These are phyloP conservation scores for Miniopterus natalensis DNA, from an alignment of 2,113 vertebrate genomes.

Conservation along the genomic window DNA sequence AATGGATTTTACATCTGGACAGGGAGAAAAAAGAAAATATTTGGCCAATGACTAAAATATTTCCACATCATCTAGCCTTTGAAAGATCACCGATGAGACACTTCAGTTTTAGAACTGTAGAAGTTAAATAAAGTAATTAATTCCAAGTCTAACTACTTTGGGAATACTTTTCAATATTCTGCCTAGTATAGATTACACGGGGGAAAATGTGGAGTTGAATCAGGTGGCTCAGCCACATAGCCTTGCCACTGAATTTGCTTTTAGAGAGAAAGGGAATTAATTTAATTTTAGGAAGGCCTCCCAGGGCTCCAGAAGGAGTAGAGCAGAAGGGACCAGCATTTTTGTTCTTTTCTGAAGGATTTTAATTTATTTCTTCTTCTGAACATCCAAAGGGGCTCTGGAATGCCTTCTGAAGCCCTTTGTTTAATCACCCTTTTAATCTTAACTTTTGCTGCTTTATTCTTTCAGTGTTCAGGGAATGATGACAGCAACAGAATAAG, in stretches of 20 bases:
- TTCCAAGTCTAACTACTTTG: constrained; percentile 72
- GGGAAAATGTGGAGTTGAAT: constrained; percentile 64
- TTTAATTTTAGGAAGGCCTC: constrained; percentile 76
- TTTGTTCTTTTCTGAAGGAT: constrained; percentile 66
- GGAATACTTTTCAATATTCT: constrained; percentile 83
- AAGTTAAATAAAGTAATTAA: constrained; percentile 83
- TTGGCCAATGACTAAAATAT: constrained; percentile 81
- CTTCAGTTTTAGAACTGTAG: constrained; percentile 75
- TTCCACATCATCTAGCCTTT: constrained; percentile 79
- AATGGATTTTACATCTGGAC: constrained; percentile 84
- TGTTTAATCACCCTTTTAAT: neutral
- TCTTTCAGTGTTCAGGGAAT: neutral
- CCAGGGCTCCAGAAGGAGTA: constrained; percentile 27
- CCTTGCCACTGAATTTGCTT: constrained; percentile 59
- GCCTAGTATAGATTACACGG: constrained; percentile 57
- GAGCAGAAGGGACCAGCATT: constrained; percentile 19
- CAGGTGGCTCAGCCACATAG: constrained; percentile 57
- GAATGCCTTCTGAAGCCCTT: neutral
- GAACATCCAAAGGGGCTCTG: constrained; percentile 11
- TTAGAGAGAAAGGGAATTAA: constrained; percentile 67
- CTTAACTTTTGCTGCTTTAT: constrained; percentile 6
- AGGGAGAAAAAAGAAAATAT: constrained; percentile 76
- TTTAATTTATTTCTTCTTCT: constrained; percentile 60
- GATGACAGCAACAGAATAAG: neutral
- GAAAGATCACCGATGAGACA: constrained; percentile 76